phyloP scores from a whole-genome alignment of 2,797 vertebrate genomes.

The Otolemur crassicaudatus region DNA sequence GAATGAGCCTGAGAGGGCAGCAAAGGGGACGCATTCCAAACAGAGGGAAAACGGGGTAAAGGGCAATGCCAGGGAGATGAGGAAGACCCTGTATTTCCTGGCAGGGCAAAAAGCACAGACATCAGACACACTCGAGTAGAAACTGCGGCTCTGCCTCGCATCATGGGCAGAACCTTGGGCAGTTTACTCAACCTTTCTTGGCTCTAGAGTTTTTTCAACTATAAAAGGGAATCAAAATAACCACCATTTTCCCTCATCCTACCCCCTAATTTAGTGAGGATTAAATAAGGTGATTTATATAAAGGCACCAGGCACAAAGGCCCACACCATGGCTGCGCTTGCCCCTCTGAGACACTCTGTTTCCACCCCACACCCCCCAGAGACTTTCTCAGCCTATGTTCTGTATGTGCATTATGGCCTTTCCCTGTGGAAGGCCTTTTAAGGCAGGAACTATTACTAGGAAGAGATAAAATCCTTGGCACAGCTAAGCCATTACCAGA shows the following conservation, averaged over 20 bases:
- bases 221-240: background rate
- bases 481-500: slow-evolving; percentile 52
- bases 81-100: background rate
- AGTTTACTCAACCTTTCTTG: background rate
- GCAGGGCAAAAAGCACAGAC: background rate
- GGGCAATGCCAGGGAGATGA: no score
- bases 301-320: background rate
- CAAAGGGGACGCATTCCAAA: background rate
- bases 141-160: accelerated
- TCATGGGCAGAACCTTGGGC: accelerated
- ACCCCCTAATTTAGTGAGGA: background rate
- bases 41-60: background rate
- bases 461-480: slow-evolving; percentile 69
- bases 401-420: background rate
- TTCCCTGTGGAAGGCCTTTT: slow-evolving; percentile 43
- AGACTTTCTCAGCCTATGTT: background rate
- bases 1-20: background rate
- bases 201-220: background rate
- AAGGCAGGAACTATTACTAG: slow-evolving; percentile 58
- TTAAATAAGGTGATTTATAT: background rate
- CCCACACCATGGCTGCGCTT: accelerated
- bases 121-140: background rate
- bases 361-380: no score
- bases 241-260: accelerated
- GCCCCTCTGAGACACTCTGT: background rate